These are phyloP conservation scores for Numenius phaeopus DNA, from an alignment of 2,797 vertebrate species.

Conservation along the genomic window DNA sequence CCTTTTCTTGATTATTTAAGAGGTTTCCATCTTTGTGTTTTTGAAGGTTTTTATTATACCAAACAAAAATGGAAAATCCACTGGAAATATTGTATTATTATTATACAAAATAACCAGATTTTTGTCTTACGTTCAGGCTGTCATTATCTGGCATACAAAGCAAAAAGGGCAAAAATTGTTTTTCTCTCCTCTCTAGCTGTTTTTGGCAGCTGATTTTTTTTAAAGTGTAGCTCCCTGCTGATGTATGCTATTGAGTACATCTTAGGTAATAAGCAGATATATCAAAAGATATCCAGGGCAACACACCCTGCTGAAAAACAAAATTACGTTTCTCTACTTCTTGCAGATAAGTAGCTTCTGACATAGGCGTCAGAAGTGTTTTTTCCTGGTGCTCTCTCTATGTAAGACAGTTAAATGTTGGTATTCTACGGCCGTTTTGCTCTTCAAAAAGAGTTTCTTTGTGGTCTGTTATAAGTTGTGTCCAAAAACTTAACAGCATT, in stretches of 20 bases:
- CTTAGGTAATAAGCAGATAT: conserved; percentile 41
- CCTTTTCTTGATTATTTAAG: background rate
- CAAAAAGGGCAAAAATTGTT: background rate
- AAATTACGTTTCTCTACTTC: background rate
- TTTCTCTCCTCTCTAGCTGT: background rate
- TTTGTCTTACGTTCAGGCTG: background rate
- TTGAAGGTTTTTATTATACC: background rate
- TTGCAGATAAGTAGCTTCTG: conserved; percentile 24
- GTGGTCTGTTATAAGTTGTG: background rate
- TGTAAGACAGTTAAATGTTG: background rate
- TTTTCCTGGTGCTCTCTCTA: background rate
- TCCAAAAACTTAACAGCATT: background rate
- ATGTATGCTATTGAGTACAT: conserved; percentile 16
- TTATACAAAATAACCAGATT: background rate
- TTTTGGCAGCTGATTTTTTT: conserved; percentile 20
- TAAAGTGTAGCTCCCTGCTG: conserved; percentile 8
- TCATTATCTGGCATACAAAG: background rate
- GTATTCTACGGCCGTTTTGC: background rate
- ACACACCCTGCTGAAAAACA: conserved; percentile 47
- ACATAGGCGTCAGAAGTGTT: background rate
- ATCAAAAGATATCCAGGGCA: conserved; percentile 42
- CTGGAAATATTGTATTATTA: background rate
- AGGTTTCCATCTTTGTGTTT: background rate
- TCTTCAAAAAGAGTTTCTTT: background rate
- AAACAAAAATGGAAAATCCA: background rate